These are phyloP conservation scores for Equus przewalskii DNA, from an alignment of 2,113 vertebrate genomes.

Conservation along the genomic window DNA sequence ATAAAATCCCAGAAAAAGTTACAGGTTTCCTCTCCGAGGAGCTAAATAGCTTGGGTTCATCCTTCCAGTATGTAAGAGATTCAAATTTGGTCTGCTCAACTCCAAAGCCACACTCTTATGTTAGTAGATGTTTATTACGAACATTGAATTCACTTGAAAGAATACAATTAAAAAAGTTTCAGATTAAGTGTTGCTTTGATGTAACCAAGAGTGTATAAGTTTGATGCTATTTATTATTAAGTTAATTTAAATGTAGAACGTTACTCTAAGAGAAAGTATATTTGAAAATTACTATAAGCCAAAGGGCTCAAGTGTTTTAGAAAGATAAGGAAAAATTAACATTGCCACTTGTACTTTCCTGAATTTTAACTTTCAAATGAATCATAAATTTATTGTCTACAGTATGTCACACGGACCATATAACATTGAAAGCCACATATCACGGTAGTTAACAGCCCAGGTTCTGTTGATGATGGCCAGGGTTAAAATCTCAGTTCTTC, in stretches of 20 bases:
- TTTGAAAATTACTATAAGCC: slow-evolving; percentile 32
- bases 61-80: not conserved
- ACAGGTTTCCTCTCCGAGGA: not conserved
- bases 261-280: not conserved
- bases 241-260: slow-evolving; percentile 35
- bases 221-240: not conserved
- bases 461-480: not conserved
- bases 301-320: not conserved
- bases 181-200: slow-evolving; percentile 34
- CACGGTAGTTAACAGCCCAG: not conserved
- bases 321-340: not conserved
- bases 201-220: not conserved
- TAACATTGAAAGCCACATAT: not conserved
- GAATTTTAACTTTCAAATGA: slow-evolving; percentile 10
- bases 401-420: not conserved
- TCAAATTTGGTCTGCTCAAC: not conserved
- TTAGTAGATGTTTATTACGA: not conserved
- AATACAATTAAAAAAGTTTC: slow-evolving; percentile 28
- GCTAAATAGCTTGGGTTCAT: not conserved
- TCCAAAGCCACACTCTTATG: not conserved
- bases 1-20: not conserved
- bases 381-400: not conserved
- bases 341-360: not conserved
- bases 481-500: not conserved
- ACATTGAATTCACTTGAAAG: slow-evolving; percentile 24